Base-by-base conservation (phyloP, 1,140 invertebrate species). In the Zaprionus taronus region DNA sequence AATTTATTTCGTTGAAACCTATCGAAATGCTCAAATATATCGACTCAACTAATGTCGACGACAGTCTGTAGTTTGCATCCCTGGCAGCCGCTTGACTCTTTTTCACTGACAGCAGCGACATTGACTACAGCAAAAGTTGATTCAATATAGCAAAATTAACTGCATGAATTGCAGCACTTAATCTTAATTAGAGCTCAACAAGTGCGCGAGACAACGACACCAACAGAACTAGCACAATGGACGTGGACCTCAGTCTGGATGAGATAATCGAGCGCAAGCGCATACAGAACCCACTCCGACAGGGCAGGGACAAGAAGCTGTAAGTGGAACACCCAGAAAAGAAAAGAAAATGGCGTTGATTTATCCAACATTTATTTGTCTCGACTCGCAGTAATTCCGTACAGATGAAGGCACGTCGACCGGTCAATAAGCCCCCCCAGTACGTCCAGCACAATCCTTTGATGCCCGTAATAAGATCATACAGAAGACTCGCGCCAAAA, bases 401-500 rank as follows among this genome's bases (percentile, higher is more conserved):
- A 12, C 56, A 63, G 22, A 70, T 65, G 60, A 78, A 72, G 55
- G 49, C 55, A 11, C 74, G 79, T 3, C 76, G 75, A 14, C 22
- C 68, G 20, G 36, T 81, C 0, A 72, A 83, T 51, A 79, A 72
- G 22, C 53, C 72, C 53, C 65, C 5, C 3, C 41, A 66, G 72
- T 34, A 53, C 1, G 15, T 24, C 36, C 63, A 17, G 22, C 31
- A 9, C 74, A 73, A 3, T 68, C 82, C 26, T 92, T 93, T 6
- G 96, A 97, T 93, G 96, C 96, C 15, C 93, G 96, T 2, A 94
- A 95, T 47, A 96, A 95, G 92, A 95, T 96, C 53, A 95, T 96
- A 68, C 94, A 95, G 68, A 96, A 96, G 77, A 95, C 96, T 81
- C 93, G 95, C 56, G 93, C 94, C 17, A 95, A 94, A 53, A 93